Evolutionary conservation across 2,888 invertebrate species (phyloP).

Genomic region (Sthenelais limicola): DNA sequence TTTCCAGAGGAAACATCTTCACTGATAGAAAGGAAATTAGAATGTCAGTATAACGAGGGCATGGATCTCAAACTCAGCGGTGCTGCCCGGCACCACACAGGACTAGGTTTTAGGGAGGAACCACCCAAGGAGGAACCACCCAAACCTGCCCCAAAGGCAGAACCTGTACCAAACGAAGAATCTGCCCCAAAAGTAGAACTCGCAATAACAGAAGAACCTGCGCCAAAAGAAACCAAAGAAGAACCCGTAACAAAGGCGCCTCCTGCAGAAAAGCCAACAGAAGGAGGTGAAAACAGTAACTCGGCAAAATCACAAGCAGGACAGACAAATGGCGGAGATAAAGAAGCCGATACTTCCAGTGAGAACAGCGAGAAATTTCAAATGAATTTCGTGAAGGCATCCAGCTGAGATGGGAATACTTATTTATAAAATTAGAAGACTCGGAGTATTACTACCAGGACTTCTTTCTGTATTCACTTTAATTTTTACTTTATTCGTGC

Average conservation of each 20-base stretch:
- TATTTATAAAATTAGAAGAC: too few relatives aligned
- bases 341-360: not conserved
- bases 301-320: not conserved
- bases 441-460: too few relatives aligned
- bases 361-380: too few relatives aligned
- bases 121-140: not conserved
- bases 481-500: too few relatives aligned
- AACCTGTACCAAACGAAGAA: not conserved
- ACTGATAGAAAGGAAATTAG: not conserved
- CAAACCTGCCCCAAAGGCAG: not conserved
- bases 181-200: not conserved
- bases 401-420: not conserved
- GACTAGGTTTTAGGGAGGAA: slow-evolving; percentile 6
- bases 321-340: slow-evolving; percentile 3
- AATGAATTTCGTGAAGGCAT: slow-evolving; percentile 20
- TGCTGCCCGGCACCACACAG: slow-evolving; percentile 10
- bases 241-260: too few relatives aligned
- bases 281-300: not conserved
- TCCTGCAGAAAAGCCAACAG: too few relatives aligned
- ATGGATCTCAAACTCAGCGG: slow-evolving; percentile 32
- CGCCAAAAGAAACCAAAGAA: not conserved
- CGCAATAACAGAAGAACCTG: not conserved
- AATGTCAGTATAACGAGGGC: slow-evolving; percentile 12
- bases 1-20: slow-evolving; percentile 13
- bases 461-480: too few relatives aligned